Evolutionary conservation across 2,888 invertebrate species (phyloP).

Genomic region (Bombylius major): DNA sequence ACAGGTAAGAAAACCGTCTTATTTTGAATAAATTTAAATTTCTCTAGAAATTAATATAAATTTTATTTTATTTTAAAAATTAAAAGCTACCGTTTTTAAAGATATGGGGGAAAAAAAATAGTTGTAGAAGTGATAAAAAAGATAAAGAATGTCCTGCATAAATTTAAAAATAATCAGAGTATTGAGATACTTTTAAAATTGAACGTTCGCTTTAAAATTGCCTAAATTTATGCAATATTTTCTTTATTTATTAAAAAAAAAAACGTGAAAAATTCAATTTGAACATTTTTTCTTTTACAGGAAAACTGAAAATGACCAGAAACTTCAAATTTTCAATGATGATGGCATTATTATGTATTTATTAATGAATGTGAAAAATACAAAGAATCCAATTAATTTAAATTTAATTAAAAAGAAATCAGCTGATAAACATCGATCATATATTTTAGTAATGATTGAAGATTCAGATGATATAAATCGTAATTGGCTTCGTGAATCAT

Average conservation of each 20-base stretch:
- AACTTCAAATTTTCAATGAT: conserved; percentile 21
- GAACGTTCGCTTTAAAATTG: not conserved
- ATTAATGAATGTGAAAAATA: conserved; percentile 26
- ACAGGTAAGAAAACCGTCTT: conserved; percentile 24
- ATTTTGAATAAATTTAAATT: no score
- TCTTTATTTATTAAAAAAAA: no score
- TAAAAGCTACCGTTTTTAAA: no score
- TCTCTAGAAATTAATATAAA: no score
- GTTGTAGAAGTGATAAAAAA: no score
- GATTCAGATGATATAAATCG: conserved; percentile 14
- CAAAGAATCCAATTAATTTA: conserved; percentile 23
- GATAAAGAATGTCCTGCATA: no score
- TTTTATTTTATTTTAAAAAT: not conserved
- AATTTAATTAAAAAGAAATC: conserved; percentile 27
- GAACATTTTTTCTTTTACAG: conserved; percentile 15
- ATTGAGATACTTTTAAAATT: no score
- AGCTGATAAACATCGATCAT: conserved; percentile 27
- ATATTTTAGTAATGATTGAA: conserved; percentile 25
- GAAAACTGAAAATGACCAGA: conserved; percentile 16
- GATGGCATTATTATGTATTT: conserved; percentile 30
- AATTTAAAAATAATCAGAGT: no score
- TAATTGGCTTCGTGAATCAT: conserved; percentile 36
- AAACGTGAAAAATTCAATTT: no score
- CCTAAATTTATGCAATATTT: not conserved
- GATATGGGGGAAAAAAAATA: no score